Conservation (phyloP, 2,113 vertebrate genomes). For the Pogona vitticeps region DNA sequence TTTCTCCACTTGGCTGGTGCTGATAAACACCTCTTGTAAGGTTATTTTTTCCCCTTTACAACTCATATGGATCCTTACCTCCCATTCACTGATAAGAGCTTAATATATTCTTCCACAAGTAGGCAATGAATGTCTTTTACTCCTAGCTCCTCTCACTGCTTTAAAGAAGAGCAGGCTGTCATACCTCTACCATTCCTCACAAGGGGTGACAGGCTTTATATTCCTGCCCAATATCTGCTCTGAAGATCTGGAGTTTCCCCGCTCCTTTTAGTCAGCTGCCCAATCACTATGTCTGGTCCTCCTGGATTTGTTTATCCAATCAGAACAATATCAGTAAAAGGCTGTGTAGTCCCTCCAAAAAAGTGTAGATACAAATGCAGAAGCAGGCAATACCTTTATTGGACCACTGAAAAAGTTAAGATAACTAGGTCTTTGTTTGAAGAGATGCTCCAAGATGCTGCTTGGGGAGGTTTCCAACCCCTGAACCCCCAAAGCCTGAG, state of each 20-base stretch:
- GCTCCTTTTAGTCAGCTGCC: neutral
- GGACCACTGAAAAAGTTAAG: too few species aligned
- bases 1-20: slow-evolving; percentile 13
- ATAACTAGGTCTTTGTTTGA: too few species aligned
- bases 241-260: neutral
- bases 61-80: neutral
- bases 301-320: neutral
- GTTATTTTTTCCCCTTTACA: slow-evolving; percentile 3
- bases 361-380: too few species aligned
- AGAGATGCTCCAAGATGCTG: too few species aligned
- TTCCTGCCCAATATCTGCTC: neutral
- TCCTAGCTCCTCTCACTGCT: neutral
- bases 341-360: too few species aligned
- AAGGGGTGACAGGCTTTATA: neutral
- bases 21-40: slow-evolving; percentile 50
- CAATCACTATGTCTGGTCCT: neutral
- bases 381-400: too few species aligned
- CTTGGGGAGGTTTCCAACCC: too few species aligned
- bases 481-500: too few species aligned
- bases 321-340: too few species aligned
- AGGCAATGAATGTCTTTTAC: neutral
- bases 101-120: slow-evolving; percentile 9
- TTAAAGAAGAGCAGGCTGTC: neutral
- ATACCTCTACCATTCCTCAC: neutral
- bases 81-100: neutral